A percentile compares a stretch with the other conserved stretches of the same genome.
Evolutionary conservation across 2,797 vertebrate species (phyloP).

Genomic region (Myotis findleyi): DNA sequence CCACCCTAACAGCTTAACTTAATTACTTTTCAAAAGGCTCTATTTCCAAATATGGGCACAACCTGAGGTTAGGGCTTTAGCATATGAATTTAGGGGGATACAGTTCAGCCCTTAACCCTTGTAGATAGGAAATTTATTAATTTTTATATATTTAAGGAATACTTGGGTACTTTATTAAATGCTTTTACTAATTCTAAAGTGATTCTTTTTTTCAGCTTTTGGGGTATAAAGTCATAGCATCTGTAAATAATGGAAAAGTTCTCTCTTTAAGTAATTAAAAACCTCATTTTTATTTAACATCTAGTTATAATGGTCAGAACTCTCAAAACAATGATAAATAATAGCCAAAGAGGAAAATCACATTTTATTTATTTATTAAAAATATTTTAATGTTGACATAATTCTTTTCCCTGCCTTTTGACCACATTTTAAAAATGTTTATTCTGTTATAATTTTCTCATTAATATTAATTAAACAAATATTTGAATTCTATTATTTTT

Average conservation of each 20-base stretch:
- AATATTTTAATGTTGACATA: too few species aligned
- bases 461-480: conserved; percentile 15
- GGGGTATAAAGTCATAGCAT: not conserved
- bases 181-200: not conserved
- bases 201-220: not conserved
- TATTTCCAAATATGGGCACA: not conserved
- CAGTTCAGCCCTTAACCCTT: not conserved
- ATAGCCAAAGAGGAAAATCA: not conserved
- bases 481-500: not conserved
- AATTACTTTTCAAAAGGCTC: not conserved
- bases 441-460: not conserved
- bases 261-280: conserved; percentile 1
- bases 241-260: not conserved
- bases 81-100: not conserved
- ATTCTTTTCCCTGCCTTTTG: too few species aligned
- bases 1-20: not conserved
- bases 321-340: not conserved
- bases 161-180: not conserved
- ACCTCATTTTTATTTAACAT: not conserved
- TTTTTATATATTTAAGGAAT: not conserved
- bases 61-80: not conserved
- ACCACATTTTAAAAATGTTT: not conserved
- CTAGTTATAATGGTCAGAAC: not conserved
- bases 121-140: not conserved
- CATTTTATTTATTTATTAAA: not conserved